phyloP scores from a whole-genome alignment of 2,888 invertebrate species.

The Augochlorella aurata region DNA sequence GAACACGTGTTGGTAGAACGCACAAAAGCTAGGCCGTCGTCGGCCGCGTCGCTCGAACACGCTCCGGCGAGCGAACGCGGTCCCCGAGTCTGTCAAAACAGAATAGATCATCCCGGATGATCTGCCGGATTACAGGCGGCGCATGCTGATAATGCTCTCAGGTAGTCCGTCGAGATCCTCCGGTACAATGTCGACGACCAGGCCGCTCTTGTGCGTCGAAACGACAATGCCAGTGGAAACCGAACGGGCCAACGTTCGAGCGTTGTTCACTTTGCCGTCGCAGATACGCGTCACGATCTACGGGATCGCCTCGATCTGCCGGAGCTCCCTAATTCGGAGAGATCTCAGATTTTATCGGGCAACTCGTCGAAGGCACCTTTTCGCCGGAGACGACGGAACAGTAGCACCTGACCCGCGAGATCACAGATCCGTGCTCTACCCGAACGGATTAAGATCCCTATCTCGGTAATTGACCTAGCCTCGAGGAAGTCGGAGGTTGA shows the following conservation, averaged over 20 bases:
- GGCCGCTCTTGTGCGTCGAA: not conserved
- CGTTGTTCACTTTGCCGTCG: not conserved
- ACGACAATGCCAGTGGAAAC: not conserved
- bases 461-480: constrained; percentile 68
- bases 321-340: constrained; percentile 36
- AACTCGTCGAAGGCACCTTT: not conserved
- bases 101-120: constrained; percentile 75
- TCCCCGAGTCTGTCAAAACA: constrained; percentile 69
- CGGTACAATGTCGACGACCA: constrained; percentile 35
- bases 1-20: constrained; percentile 53
- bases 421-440: constrained; percentile 65
- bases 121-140: constrained; percentile 66
- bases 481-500: constrained; percentile 51
- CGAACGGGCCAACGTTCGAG: not conserved
- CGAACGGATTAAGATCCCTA: constrained; percentile 73
- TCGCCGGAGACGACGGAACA: constrained; percentile 66
- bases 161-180: constrained; percentile 36
- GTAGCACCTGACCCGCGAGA: constrained; percentile 73
- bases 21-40: constrained; percentile 33
- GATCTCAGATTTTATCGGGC: constrained; percentile 58
- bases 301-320: not conserved
- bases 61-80: constrained; percentile 27
- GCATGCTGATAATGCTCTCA: constrained; percentile 43
- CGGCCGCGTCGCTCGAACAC: not conserved
- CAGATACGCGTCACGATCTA: not conserved